These are phyloP conservation scores for Scomber colias DNA, from an alignment of 2,113 vertebrate genomes.

Conservation along the genomic window DNA sequence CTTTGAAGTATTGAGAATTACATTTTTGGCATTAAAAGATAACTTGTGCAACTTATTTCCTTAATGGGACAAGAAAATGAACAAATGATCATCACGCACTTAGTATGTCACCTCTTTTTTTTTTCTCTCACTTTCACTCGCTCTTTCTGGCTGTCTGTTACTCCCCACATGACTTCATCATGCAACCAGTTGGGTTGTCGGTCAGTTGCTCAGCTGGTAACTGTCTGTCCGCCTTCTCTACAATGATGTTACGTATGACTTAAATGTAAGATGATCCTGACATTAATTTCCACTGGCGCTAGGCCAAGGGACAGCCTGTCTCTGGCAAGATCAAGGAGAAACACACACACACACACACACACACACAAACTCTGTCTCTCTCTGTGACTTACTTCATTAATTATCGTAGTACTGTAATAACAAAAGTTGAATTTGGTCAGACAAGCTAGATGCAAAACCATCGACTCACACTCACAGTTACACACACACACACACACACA, in stretches of 20 bases:
- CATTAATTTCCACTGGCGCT: conserved; percentile 67
- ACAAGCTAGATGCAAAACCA: conserved; percentile 1
- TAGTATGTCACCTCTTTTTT: neutral
- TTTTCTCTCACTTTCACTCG: neutral
- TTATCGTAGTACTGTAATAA: neutral
- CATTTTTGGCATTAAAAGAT: neutral
- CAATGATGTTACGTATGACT: conserved; percentile 66
- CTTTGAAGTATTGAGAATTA: neutral
- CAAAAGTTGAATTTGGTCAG: conserved; percentile 6
- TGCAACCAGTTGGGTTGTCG: conserved; percentile 24
- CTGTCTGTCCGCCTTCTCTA: conserved; percentile 49
- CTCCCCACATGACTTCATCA: conserved; percentile 50
- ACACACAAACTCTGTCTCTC: neutral
- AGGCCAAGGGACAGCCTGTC: conserved; percentile 72
- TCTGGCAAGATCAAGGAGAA: conserved; percentile 56
- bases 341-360: neutral
- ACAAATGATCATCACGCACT: neutral
- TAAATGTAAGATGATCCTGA: conserved; percentile 74
- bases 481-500: neutral
- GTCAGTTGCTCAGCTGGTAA: conserved; percentile 55
- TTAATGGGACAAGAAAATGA: conserved; percentile 1
- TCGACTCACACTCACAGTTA: too few species aligned
- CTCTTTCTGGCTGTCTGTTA: neutral
- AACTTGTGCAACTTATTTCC: neutral
- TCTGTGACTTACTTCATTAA: neutral